Percentiles rank a stretch among this genome's conserved stretches.
phyloP scores from a whole-genome alignment of 2,113 vertebrate species.

The Aptenodytes forsteri region DNA sequence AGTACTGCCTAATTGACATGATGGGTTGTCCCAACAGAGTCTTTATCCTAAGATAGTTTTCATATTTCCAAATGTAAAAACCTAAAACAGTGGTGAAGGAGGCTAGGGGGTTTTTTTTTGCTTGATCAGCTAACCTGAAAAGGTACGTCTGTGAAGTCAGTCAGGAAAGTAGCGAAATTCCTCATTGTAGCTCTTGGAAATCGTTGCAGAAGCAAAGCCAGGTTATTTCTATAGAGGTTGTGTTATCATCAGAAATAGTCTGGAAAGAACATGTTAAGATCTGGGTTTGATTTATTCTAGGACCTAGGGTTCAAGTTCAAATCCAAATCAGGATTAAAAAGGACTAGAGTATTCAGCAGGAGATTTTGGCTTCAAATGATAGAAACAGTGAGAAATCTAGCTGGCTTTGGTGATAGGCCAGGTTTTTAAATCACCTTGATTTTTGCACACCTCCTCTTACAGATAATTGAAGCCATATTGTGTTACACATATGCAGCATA shows the following conservation, averaged over 20 bases:
- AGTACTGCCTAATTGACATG: neutral
- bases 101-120: neutral
- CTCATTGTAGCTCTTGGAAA: constrained; percentile 36
- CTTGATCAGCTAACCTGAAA: neutral
- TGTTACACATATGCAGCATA: neutral
- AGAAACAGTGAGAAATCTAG: constrained; percentile 10
- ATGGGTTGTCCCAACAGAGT: neutral
- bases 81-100: neutral
- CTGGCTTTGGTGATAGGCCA: constrained; percentile 1
- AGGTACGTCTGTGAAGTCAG: neutral
- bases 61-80: neutral
- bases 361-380: constrained; percentile 27
- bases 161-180: neutral
- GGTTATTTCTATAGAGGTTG: neutral
- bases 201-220: constrained; percentile 1
- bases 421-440: constrained; percentile 33
- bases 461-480: constrained; percentile 8
- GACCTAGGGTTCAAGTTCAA: neutral
- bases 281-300: constrained; percentile 35
- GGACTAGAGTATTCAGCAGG: constrained; percentile 9
- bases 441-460: neutral
- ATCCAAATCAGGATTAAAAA: constrained; percentile 33
- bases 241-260: neutral
- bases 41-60: neutral
- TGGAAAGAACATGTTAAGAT: constrained; percentile 15